Base-by-base conservation (phyloP, 1,140 invertebrate species). In the Diachasma alloeum region DNA sequence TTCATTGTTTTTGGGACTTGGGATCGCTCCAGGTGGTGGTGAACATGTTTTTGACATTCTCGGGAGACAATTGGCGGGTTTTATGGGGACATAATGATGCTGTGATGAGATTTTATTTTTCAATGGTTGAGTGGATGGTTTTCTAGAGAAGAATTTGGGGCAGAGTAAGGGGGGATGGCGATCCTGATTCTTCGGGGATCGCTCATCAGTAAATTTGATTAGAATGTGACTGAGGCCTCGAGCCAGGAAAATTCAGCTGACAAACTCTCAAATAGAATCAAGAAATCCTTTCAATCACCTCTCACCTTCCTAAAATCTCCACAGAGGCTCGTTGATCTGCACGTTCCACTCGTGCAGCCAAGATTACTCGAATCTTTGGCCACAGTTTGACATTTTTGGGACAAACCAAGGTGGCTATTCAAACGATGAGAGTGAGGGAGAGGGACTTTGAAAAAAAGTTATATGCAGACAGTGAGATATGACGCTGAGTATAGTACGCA, bases 311-410 rank as follows among this genome's bases (percentile, higher is more conserved):
- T 26, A 15, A 63, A 63, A 31, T 15, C 17, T 0, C 9, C 26
- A 31, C 44, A 44, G 22, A 24, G 59, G 59, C 59, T 19, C 59
- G 59, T 63, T 63, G 59, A 63, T 63, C 59, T 63, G 22, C 59
- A 44, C 69, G 17, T 4, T 6, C 17, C 4, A 22, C 22, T 19
- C 22, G 5, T 22, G 67, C 39, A 4, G 69, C 17, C 44, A 72
- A 48, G 36, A 72, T 72, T 72, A 46, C 24, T 36, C 44, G 70
- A 72, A 53, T 72, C 46, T 72, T 72, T 72, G 70, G 70, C 70
- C 70, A 11, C 22, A 37, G 22, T 46, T 24, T 72, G 70, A 72
- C 70, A 72, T 72, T 53, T 72, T 72, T 72, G 4, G 48, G 44
- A 72, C 70, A 71, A 63, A 63, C 59, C 22, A 63, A 26, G 59